phyloP scores from a whole-genome alignment of 2,797 vertebrate species.

The Sebastes elongatus region DNA sequence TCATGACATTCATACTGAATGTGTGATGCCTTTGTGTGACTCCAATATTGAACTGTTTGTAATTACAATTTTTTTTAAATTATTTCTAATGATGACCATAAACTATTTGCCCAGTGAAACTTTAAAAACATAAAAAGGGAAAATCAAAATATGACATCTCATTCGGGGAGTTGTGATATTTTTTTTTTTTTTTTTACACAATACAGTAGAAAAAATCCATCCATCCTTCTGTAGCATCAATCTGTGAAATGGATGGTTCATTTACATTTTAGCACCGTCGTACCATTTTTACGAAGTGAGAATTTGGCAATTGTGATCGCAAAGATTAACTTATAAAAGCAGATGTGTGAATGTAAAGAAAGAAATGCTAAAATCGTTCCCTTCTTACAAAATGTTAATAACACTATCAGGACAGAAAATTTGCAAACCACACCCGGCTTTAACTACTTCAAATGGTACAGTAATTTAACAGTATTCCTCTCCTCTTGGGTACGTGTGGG shows the following conservation, averaged over 20 bases:
- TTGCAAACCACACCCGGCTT: slow-evolving; percentile 28
- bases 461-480: slow-evolving; percentile 40
- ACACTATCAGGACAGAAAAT: slow-evolving; percentile 15
- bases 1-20: not conserved
- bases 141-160: not conserved
- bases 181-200: not conserved
- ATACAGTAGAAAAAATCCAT: not conserved
- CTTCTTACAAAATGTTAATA: not conserved
- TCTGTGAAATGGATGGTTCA: not conserved
- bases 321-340: slow-evolving; percentile 5
- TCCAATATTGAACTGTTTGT: not conserved
- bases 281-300: not conserved
- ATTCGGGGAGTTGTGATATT: not conserved
- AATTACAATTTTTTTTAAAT: not conserved
- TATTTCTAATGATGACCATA: not conserved
- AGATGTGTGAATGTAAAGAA: not conserved
- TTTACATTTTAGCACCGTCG: not conserved
- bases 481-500: slow-evolving; percentile 16
- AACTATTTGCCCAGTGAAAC: not conserved
- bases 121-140: not conserved
- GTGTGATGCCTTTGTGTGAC: not conserved
- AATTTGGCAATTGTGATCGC: not conserved
- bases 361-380: not conserved
- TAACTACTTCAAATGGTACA: slow-evolving; percentile 34
- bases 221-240: not conserved